Evolutionary conservation across 2,797 vertebrate species (phyloP).

Genomic region (Echiichthys vipera): DNA sequence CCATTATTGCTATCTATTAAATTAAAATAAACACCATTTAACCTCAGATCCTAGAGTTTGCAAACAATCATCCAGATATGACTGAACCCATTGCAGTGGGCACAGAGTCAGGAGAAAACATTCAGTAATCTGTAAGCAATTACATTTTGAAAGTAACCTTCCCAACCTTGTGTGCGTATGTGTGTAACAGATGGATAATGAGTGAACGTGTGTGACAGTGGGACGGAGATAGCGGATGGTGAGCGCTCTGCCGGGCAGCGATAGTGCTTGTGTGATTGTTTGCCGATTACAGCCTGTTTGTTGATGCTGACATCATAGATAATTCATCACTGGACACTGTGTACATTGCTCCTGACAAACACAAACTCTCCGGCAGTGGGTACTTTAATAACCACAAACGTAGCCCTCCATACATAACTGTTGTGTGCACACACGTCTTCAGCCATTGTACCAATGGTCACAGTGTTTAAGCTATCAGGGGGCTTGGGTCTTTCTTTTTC

Average conservation of each 20-base stretch:
- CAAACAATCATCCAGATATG: conserved; percentile 6
- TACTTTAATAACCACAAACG: conserved; percentile 2
- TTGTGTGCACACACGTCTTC: background rate
- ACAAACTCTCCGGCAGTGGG: background rate
- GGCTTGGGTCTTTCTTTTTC: background rate
- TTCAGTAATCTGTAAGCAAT: conserved; percentile 34
- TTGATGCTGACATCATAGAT: conserved; percentile 61
- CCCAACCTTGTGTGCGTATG: conserved; percentile 1
- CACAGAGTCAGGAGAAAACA: conserved; percentile 14
- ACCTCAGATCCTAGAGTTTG: conserved; percentile 9
- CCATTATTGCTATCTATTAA: conserved; percentile 20
- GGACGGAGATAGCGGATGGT: conserved; percentile 41
- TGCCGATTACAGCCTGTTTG: conserved; percentile 62
- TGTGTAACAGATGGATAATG: conserved; percentile 42
- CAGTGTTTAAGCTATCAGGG: background rate
- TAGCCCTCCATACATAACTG: no score
- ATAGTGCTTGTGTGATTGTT: conserved; percentile 63
- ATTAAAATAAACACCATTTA: conserved; percentile 19
- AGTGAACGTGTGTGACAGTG: conserved; percentile 31
- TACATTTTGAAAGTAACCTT: conserved; percentile 44
- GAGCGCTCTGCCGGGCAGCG: conserved; percentile 57
- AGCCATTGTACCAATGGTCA: background rate
- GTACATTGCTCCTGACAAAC: background rate
- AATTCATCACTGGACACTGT: conserved; percentile 36
- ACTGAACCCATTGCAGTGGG: conserved; percentile 16